A percentile compares a stretch with the other conserved stretches of the same genome.
These are phyloP conservation scores for Onychomys torridus DNA, from an alignment of 2,797 vertebrate genomes.

Conservation along the genomic window DNA sequence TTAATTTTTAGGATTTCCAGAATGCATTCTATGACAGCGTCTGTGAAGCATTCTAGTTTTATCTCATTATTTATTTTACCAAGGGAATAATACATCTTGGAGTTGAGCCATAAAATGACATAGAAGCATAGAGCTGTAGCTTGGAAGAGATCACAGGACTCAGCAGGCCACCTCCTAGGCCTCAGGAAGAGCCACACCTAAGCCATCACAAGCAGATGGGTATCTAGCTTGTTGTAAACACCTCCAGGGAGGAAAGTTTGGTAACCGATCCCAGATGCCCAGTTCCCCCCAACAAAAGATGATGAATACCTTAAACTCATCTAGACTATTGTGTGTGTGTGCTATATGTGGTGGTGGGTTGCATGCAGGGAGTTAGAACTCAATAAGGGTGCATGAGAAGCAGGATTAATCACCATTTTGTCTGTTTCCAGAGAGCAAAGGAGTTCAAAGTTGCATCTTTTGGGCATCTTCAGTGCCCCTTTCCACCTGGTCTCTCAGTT, in stretches of 20 bases:
- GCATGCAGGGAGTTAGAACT: slow-evolving; percentile 4
- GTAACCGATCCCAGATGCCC: slow-evolving; percentile 73
- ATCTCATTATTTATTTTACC: slow-evolving; percentile 77
- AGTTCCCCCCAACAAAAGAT: slow-evolving; percentile 34
- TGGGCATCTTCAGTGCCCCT: slow-evolving; percentile 67
- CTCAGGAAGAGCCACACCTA: slow-evolving; percentile 69
- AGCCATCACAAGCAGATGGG: slow-evolving; percentile 62
- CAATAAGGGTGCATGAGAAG: neutral
- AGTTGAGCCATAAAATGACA: slow-evolving; percentile 74
- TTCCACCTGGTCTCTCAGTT: neutral
- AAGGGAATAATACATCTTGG: slow-evolving; percentile 76
- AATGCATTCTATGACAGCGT: slow-evolving; percentile 62
- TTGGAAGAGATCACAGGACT: slow-evolving; percentile 66
- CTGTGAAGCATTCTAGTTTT: slow-evolving; percentile 66
- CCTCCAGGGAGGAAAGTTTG: slow-evolving; percentile 73
- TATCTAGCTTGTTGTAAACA: slow-evolving; percentile 65
- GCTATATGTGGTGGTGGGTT: neutral
- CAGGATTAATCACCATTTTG: neutral
- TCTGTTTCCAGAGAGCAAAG: neutral
- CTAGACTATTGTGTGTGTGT: slow-evolving; percentile 77
- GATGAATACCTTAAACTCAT: slow-evolving; percentile 72
- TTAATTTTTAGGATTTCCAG: slow-evolving; percentile 70
- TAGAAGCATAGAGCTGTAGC: slow-evolving; percentile 67
- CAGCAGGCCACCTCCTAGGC: slow-evolving; percentile 61
- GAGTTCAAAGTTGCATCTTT: slow-evolving; percentile 65